Conservation (phyloP, 1,140 invertebrate species). For the Sesamia nonagrioides region DNA sequence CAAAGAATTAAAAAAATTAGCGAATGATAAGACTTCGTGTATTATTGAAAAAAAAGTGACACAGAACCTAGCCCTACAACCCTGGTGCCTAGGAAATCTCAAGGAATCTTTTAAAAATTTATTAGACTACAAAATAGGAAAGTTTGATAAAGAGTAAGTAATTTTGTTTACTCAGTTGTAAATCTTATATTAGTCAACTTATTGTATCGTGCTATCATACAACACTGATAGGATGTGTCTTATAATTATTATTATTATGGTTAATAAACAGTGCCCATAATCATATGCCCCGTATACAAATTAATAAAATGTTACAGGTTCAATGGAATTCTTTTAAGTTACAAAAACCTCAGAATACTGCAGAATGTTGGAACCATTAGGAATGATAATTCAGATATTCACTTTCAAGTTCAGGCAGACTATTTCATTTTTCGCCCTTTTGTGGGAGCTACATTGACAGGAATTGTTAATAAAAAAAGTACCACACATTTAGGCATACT, state of each 20-base stretch:
- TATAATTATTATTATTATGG: too few relatives aligned
- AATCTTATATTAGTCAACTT: too few relatives aligned
- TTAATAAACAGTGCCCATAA: too few relatives aligned
- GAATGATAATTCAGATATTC: slow-evolving; percentile 88
- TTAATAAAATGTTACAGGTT: slow-evolving; percentile 73
- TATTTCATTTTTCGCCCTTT: slow-evolving; percentile 89
- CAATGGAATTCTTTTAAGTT: slow-evolving; percentile 89
- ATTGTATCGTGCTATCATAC: too few relatives aligned
- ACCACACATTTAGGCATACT: slow-evolving; percentile 89
- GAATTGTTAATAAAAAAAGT: slow-evolving; percentile 89
- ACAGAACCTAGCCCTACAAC: slow-evolving; percentile 88
- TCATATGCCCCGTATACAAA: not conserved
- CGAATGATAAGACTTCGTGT: slow-evolving; percentile 88
- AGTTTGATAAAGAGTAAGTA: slow-evolving; percentile 87
- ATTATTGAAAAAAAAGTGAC: slow-evolving; percentile 86
- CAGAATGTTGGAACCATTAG: slow-evolving; percentile 86
- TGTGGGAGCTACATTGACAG: slow-evolving; percentile 85
- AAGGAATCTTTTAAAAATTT: slow-evolving; percentile 86
- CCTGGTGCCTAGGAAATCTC: slow-evolving; percentile 88
- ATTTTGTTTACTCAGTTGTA: too few relatives aligned
- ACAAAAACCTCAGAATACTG: slow-evolving; percentile 89
- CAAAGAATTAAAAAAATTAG: slow-evolving; percentile 80
- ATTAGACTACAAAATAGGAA: slow-evolving; percentile 87
- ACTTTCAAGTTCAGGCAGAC: slow-evolving; percentile 89
- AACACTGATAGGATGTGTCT: too few relatives aligned